Base-by-base conservation (phyloP, 2,888 invertebrate genomes). In the Cotesia congregata region DNA sequence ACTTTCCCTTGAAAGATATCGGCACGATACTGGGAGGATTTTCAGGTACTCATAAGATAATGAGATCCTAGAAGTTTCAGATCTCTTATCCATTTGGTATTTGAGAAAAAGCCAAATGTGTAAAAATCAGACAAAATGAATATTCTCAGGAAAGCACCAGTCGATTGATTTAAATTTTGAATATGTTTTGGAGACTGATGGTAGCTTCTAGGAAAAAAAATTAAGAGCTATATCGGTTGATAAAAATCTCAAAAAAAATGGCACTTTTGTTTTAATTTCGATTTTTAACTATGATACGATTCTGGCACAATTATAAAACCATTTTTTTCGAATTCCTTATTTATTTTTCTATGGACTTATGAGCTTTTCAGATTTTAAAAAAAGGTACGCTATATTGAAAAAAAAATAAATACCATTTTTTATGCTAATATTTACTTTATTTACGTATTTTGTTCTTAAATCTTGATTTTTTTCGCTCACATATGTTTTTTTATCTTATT, bases 151-250 rank as follows among this genome's bases (percentile, higher is more conserved):
- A 72, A 30, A 15, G 72, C 30, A n/a, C 20, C 5, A 50, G 17
- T 12, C 39, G 62, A 72, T 72, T 60, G 20, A n/a, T 59, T 62
- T 62, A 15, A 61, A 72, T 60, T 72, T 72, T 62, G 40, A 3
- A 72, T 72, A 72, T 72, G 60, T 60, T 72, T 72, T 38, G 20
- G 62, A 61, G 72, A 15, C 20, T 72, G 72, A 72, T 72, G 39
- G 50, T 41, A 40, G 40, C 69, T 69, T n/a, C 38, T 69, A 69
- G 0, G 0, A 9, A 69, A 69, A 30, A 39, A 39, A 69, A 41
- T 69, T 40, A 69, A 9, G 69, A 38, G 69, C 69, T 69, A 12
- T 40, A 69, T 69, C 17, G 50, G 7, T 30, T 41, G 17, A 69
- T 41, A 30, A 61, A 12, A 72, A 39, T 30, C 20, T 72, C 38